Base-by-base conservation (phyloP, 1,140 invertebrate genomes). In the Temnothorax nylanderi region DNA sequence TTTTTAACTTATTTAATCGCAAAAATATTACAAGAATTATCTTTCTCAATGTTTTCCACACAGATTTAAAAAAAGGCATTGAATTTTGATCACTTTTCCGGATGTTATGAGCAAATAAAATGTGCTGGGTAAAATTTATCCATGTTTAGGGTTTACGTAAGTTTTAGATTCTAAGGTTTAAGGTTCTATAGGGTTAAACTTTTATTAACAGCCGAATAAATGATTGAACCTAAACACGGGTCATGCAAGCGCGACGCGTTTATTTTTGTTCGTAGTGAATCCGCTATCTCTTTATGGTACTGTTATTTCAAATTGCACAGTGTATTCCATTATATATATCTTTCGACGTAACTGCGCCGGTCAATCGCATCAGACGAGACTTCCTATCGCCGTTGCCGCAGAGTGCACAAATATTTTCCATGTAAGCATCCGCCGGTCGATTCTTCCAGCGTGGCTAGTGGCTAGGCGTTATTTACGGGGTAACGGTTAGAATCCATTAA, bases 321-420 rank as follows among this genome's bases (percentile, higher is more conserved):
- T 16, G 37, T 21, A 41, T 71, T 69, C 4, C 21, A 26, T 41
- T 41, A 18, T 34, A 21, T 26, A 26, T 26, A 10, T 80, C 16
- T 34, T 78, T 34, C 26, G 26, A 64, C 41, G 58, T 44, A 3
- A 37, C n/a, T 41, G 56, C 74, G 54, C 7, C 16, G 34, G 32
- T n/a, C 47, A 80, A 54, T 80, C 32, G 77, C 54, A 34, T 78
- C 8, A 44, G 13, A 51, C 11, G 54, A 51, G 60, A 80, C 49
- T 44, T 71, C 21, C 16, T 44, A 44, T 71, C 37, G 16, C n/a
- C 44, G 32, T 41, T 49, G 26, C 26, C 32, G 62, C 6, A 47
- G 47, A 13, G 64, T 71, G 78, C 21, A 32, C 78, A 81, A 81
- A 81, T 81, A 81, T 81, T 81, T 71, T 71, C 11, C 47, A 7